Base-by-base conservation (phyloP, 2,888 invertebrate genomes). In the Pedicia rivosa region DNA sequence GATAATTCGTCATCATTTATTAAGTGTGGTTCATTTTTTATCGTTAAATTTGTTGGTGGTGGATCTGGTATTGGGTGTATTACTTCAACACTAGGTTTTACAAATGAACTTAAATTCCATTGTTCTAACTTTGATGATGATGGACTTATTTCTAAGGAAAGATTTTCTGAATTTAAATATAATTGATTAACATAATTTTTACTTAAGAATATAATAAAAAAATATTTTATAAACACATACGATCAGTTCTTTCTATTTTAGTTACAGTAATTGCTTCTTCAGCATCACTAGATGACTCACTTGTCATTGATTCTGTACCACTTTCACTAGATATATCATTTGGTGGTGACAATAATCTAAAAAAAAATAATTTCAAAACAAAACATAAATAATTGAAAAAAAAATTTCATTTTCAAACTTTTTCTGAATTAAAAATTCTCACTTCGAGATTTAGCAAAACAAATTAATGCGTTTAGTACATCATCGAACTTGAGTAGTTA, bases 251-350 rank as follows among this genome's bases (percentile, higher is more conserved):
- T 16, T 35, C 35, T n/a, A 26, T 16, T 26, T 35, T 35, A 5
- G 26, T 15, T 17, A 35, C 39, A 29, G 44, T 44, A 41, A 45
- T 47, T 15, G 57, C 57, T 10, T 56, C 50, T 39, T 55, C n/a
- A n/a, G n/a, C n/a, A n/a, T n/a, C 61, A 37, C 58, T 59, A 29
- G 54, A 57, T 24, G 61, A 59, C 41, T 61, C 60, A 40, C 58
- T 58, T 8, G 60, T 55, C 31, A 55, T 57, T 2, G 57, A 50
- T 26, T 54, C 57, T 5, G 59, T 57, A 41, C 57, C 57, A 20
- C 37, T 39, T 39, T 71, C 70, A 39, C 72, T 72, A 29, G 70
- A 67, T 44, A 61, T 47, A 19, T 62, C 62, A 43, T 72, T 60
- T 5, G 66, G 65, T 28, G 67, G 64, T 39, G 68, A 56, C 8